A percentile compares a stretch with the other conserved stretches of the same genome.
Evolutionary conservation across 2,113 vertebrate species (phyloP).

Genomic region (Carettochelys insculpta): DNA sequence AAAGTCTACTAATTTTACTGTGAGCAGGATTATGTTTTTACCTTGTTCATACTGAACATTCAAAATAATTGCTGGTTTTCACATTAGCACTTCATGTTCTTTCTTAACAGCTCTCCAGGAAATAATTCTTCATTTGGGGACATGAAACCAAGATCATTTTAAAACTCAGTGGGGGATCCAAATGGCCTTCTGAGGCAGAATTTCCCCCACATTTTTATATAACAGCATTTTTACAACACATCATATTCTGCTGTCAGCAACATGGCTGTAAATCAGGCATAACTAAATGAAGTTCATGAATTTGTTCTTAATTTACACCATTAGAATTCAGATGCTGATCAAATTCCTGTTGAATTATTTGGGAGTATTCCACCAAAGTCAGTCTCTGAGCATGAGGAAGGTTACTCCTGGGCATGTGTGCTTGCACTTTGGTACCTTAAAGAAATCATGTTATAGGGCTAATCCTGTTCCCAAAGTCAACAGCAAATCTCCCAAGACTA

Average conservation of each 20-base stretch:
- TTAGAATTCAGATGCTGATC: neutral
- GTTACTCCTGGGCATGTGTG: rapidly evolving
- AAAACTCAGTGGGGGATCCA: neutral
- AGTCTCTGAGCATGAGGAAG: neutral
- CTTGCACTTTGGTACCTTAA: neutral
- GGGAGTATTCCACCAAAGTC: neutral
- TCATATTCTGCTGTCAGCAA: neutral
- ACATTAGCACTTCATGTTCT: neutral
- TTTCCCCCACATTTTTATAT: neutral
- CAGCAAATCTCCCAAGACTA: neutral
- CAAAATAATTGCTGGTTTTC: rapidly evolving
- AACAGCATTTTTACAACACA: neutral
- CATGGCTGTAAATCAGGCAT: neutral
- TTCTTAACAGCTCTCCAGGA: neutral
- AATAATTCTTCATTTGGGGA: neutral
- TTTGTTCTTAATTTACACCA: neutral
- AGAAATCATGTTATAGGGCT: rapidly evolving
- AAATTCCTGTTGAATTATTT: neutral
- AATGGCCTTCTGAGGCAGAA: neutral
- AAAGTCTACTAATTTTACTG: neutral
- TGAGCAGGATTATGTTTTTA: neutral
- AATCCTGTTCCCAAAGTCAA: neutral
- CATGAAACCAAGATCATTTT: neutral
- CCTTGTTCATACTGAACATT: neutral
- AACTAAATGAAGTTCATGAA: neutral